Evolutionary conservation across 2,797 vertebrate genomes (phyloP).

Genomic region (Brachymystax lenok): DNA sequence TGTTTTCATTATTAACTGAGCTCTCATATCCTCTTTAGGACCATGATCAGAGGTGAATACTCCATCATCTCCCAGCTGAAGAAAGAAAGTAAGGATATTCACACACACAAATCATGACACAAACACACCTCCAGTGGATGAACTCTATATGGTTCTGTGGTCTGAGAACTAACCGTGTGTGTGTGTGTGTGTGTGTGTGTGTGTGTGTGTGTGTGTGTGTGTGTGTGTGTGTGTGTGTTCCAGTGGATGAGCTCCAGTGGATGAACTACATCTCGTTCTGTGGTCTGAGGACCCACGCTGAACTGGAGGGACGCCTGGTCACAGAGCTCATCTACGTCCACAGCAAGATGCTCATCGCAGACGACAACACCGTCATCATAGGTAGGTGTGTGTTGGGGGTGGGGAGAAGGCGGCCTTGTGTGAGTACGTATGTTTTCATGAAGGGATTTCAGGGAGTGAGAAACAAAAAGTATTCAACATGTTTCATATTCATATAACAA

Average conservation of each 20-base stretch:
- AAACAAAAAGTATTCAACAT: not conserved
- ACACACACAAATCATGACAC: too few relatives aligned
- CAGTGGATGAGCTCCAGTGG: constrained; percentile 85
- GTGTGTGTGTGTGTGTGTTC: not conserved
- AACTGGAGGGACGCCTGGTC: constrained; percentile 83
- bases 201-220: too few relatives aligned
- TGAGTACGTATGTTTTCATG: constrained; percentile 12
- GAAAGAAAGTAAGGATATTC: constrained; percentile 81
- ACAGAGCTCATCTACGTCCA: constrained; percentile 89
- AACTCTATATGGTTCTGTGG: constrained; percentile 87
- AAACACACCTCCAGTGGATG: constrained; percentile 75
- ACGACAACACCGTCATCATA: constrained; percentile 87
- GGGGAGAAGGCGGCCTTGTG: not conserved
- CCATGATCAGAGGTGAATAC: constrained; percentile 94
- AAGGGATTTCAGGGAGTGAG: not conserved
- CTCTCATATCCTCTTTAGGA: constrained; percentile 70
- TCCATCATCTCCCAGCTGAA: constrained; percentile 95
- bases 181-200: not conserved
- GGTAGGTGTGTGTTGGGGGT: constrained; percentile 70
- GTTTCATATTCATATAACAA: not conserved
- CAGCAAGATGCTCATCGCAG: constrained; percentile 87
- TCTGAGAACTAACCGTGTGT: constrained; percentile 68
- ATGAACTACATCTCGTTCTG: constrained; percentile 89
- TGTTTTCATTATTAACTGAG: not conserved
- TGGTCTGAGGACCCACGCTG: constrained; percentile 80